Evolutionary conservation across 1,140 invertebrate species (phyloP).

Genomic region (Drosophila fuyamai): DNA sequence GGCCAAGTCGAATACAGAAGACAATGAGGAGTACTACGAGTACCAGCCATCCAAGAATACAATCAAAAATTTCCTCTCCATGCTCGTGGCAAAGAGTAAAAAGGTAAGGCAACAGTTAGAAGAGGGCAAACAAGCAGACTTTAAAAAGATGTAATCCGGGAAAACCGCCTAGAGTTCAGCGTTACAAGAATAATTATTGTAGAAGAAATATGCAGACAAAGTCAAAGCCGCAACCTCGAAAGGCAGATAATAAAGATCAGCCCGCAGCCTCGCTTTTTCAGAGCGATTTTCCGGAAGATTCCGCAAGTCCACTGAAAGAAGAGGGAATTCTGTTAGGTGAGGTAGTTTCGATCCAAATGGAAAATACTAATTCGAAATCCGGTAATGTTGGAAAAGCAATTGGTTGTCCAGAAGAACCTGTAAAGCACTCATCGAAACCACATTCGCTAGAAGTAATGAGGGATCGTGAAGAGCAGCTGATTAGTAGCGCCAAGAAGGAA

Average conservation of each 20-base stretch:
- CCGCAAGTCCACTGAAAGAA: neutral
- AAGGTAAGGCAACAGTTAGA: neutral
- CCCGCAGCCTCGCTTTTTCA: no score
- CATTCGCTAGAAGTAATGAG: neutral
- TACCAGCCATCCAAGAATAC: neutral
- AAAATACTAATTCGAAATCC: neutral
- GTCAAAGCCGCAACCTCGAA: neutral
- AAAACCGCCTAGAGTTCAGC: neutral
- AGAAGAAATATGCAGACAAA: neutral
- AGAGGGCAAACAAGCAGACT: constrained; percentile 11
- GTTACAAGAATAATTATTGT: neutral
- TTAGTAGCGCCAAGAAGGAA: neutral
- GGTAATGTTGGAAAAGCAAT: neutral
- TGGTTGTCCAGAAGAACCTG: neutral
- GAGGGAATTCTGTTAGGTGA: neutral
- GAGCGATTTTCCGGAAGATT: no score
- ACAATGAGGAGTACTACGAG: neutral
- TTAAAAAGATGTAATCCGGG: neutral
- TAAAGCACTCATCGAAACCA: neutral
- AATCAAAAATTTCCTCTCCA: neutral
- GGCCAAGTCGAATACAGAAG: no score
- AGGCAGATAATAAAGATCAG: neutral
- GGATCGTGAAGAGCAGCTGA: neutral
- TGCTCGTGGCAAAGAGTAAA: neutral
- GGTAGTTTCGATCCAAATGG: no score